Evolutionary conservation across 30 jellyfish, hydroid and myxozoan genomes (phyloP).

Genomic region (Cassiopea xamachana): DNA sequence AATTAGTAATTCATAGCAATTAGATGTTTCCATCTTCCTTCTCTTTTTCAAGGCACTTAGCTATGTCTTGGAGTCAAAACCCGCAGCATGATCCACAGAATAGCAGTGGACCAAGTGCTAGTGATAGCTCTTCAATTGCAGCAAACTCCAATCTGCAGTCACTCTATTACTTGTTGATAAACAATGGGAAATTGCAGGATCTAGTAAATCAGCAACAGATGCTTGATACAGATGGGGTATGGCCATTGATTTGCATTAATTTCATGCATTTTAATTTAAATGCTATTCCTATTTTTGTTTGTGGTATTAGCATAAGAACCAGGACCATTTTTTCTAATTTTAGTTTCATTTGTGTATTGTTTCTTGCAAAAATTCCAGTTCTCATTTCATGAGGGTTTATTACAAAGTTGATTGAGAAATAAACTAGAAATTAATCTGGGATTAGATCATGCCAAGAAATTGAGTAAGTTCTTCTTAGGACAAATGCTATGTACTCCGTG

Average conservation of each 20-base stretch:
- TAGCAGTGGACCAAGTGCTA: background rate
- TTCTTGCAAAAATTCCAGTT: too few species aligned
- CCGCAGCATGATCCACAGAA: background rate
- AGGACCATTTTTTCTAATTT: too few species aligned
- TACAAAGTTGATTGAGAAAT: too few species aligned
- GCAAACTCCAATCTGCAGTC: background rate
- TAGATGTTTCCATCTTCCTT: background rate
- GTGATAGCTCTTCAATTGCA: background rate
- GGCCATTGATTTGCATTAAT: background rate
- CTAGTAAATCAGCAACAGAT: background rate
- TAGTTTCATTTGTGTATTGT: too few species aligned
- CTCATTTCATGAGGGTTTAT: too few species aligned
- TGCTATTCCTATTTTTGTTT: background rate
- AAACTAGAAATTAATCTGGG: too few species aligned
- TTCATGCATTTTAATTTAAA: background rate
- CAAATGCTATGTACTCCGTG: too few species aligned
- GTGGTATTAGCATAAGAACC: background rate
- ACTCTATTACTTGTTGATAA: background rate
- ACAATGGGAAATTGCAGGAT: slow-evolving; percentile 5
- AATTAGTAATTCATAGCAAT: too few species aligned
- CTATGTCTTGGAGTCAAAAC: background rate
- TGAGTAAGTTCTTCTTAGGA: too few species aligned
- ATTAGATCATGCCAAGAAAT: too few species aligned
- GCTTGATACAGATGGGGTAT: background rate
- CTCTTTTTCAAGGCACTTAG: background rate